Evolutionary conservation across 2,113 vertebrate genomes (phyloP).

Genomic region (Fregata magnificens): DNA sequence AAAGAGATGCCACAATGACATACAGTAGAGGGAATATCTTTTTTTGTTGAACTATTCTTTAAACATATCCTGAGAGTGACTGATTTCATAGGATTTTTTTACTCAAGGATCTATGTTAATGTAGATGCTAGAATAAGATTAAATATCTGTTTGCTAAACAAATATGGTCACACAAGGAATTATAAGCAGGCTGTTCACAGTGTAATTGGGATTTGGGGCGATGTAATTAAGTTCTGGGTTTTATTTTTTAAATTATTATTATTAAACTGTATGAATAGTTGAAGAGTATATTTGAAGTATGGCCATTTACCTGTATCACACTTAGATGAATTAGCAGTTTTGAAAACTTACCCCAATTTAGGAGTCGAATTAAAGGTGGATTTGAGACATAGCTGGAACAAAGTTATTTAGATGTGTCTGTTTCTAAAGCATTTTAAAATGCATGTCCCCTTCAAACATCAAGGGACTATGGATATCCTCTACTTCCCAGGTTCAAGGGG

Average conservation of each 20-base stretch:
- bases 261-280: not conserved
- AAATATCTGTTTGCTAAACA: not conserved
- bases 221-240: not conserved
- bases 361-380: not conserved
- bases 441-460: not conserved
- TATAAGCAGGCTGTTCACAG: not conserved
- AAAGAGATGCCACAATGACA: not conserved
- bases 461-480: not conserved
- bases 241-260: not conserved
- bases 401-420: not conserved
- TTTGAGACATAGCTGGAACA: not conserved
- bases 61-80: not conserved
- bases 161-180: not conserved
- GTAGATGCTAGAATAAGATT: not conserved
- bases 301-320: not conserved
- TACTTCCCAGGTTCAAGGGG: not conserved
- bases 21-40: not conserved
- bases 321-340: not conserved
- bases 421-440: not conserved
- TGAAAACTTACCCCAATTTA: not conserved
- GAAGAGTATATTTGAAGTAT: not conserved
- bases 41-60: not conserved
- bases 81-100: not conserved
- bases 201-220: not conserved
- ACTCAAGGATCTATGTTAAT: not conserved